Conservation (phyloP, 2,797 vertebrate species). For the Cuniculus paca region DNA sequence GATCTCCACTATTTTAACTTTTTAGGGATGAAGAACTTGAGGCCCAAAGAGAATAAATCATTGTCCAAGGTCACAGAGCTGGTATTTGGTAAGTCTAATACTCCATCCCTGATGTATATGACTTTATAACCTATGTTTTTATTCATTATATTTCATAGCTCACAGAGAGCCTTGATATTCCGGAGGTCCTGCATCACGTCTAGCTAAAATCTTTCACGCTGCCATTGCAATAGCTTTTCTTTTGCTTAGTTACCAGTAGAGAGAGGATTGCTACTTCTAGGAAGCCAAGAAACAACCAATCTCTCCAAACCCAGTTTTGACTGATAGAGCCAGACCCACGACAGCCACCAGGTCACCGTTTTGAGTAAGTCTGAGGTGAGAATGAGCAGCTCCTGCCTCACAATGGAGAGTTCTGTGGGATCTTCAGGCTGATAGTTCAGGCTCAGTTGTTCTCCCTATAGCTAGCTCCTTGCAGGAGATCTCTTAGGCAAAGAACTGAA, state of each 20-base stretch:
- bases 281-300: neutral
- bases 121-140: constrained; percentile 18
- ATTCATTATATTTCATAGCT: constrained; percentile 12
- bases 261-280: neutral
- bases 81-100: neutral
- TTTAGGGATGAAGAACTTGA: constrained; percentile 28
- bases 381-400: neutral
- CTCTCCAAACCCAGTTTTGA: constrained; percentile 30
- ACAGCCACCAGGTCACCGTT: neutral
- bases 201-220: constrained; percentile 35
- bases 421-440: neutral
- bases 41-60: neutral
- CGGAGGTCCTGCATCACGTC: neutral
- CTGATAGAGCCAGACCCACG: neutral
- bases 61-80: constrained; percentile 43
- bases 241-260: constrained; percentile 35
- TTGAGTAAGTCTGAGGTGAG: constrained; percentile 40
- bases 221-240: neutral
- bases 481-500: neutral
- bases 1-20: neutral
- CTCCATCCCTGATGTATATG: neutral
- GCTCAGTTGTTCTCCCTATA: neutral
- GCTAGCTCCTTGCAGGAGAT: neutral
- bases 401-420: neutral
- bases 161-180: neutral